Conservation (phyloP, 1,140 invertebrate genomes). For the Venustaconcha ellipsiformis region DNA sequence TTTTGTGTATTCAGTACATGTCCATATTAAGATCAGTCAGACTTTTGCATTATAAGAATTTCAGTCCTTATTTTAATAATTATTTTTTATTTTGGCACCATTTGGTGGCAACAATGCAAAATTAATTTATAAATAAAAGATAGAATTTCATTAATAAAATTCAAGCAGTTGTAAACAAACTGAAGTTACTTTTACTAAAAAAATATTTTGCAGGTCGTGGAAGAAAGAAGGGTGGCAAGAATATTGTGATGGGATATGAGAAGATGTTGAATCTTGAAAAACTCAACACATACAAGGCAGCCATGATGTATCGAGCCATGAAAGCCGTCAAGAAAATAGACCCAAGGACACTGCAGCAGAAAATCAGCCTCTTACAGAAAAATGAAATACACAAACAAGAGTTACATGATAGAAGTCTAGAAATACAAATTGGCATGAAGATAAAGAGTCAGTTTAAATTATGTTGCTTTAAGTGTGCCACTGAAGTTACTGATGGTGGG, state of each 20-base stretch:
- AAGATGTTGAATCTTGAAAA: constrained; percentile 17
- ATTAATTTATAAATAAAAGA: too few relatives aligned
- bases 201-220: constrained; percentile 6
- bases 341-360: constrained; percentile 1
- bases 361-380: constrained; percentile 1
- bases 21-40: too few relatives aligned
- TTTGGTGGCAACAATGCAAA: too few relatives aligned
- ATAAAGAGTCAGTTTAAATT: constrained; percentile 14
- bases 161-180: too few relatives aligned
- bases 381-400: constrained; percentile 20
- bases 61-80: too few relatives aligned
- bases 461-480: constrained; percentile 8
- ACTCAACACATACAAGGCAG: constrained; percentile 24
- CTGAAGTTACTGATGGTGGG: background rate
- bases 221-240: constrained; percentile 9
- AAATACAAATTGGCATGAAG: constrained; percentile 6
- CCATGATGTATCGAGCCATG: constrained; percentile 22
- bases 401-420: constrained; percentile 1
- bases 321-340: constrained; percentile 6
- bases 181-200: too few relatives aligned
- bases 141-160: too few relatives aligned
- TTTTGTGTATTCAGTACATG: too few relatives aligned
- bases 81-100: too few relatives aligned
- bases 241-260: constrained; percentile 6
- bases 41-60: too few relatives aligned